Base-by-base conservation (phyloP, 2,113 vertebrate genomes). In the Falcunculus frontatus region DNA sequence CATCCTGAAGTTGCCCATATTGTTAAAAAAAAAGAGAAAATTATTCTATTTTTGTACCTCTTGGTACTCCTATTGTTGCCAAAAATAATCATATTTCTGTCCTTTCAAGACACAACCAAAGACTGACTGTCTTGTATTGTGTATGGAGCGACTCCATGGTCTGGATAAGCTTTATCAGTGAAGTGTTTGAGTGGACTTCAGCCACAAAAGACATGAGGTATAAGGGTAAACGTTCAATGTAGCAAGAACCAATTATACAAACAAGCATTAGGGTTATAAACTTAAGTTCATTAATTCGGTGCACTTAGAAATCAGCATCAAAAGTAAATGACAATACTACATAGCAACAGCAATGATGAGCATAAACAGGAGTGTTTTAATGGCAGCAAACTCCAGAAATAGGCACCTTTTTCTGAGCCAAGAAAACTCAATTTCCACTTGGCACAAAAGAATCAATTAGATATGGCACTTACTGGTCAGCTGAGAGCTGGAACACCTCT, bases 361-460 rank as follows among this genome's bases (percentile, higher is more conserved):
- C 35, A 35, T 57, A 64, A 84, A 72, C 32, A 76, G 50, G 37
- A 74, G 26, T 33, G 44, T n/a, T 78, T 84, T 42, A 92, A 78
- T 50, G 19, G 35, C 49, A 84, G 46, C 57, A 72, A 65, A 70
- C 23, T 88, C 80, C 82, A 89, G 67, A 87, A 93, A 75, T 0
- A 87, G 59, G 30, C 15, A 37, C 20, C 16, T 78, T 92, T 86
- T 87, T 47, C 68, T 47, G 56, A 93, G 74, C 77, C 70, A 85
- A 86, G 72, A 84, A 93, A 97, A 79, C 49, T 93, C 80, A 65
- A 64, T 94, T 93, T 96, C 73, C 53, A 86, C 53, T 86, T 93
- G 74, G 86, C 84, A 90, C 75, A 77, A 93, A 84, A 81, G 52
- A 95, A 91, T 85, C 88, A 94, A 85, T 94, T 94, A 72, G 30